Conservation (phyloP, 2,797 vertebrate genomes). For the Numenius phaeopus region DNA sequence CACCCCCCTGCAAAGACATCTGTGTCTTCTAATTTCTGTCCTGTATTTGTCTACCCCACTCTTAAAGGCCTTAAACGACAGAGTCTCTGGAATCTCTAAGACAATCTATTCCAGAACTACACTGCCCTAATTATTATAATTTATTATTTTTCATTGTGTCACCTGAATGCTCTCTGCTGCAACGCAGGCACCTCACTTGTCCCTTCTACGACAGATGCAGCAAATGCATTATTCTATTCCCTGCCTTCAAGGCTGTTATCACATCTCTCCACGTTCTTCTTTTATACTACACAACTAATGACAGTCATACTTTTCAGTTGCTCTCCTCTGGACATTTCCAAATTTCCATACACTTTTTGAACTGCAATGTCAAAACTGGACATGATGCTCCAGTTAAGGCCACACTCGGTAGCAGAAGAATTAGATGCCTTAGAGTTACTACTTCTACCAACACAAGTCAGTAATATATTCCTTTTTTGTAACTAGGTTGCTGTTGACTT, state of each 20-base stretch:
- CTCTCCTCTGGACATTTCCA: neutral
- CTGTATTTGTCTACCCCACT: neutral
- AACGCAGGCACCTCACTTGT: rapidly evolving
- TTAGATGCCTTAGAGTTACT: neutral
- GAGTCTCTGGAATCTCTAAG: neutral
- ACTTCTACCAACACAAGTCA: neutral
- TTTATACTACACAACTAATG: neutral
- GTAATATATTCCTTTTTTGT: neutral
- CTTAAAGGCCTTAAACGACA: neutral
- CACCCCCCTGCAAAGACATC: neutral
- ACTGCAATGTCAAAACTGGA: neutral
- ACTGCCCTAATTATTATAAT: neutral
- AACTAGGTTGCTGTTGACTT: neutral
- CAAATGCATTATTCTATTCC: neutral
- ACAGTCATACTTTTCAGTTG: neutral
- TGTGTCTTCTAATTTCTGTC: neutral
- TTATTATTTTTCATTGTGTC: neutral
- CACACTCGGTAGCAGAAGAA: neutral
- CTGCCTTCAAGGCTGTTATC: neutral
- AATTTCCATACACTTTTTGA: neutral
- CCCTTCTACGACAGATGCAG: neutral
- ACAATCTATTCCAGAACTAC: neutral
- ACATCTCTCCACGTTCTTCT: neutral
- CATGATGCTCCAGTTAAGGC: neutral
- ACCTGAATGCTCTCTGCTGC: neutral